Evolutionary conservation across 2,888 invertebrate species (phyloP), one percentile per base, ranked within the genome.

Genomic region (Dioctria rufipes): DNA sequence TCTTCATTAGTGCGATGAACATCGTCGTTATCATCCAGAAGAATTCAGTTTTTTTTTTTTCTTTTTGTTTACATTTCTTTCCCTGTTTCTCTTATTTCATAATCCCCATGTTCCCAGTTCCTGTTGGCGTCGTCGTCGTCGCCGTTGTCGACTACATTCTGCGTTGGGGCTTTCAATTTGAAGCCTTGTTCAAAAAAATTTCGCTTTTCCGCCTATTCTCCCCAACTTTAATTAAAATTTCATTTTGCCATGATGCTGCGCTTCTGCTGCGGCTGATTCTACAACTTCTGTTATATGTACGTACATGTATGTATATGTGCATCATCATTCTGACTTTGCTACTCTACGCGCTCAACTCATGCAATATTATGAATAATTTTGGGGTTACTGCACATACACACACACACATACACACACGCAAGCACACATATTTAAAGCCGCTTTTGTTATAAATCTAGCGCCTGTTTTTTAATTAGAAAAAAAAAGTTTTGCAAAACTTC

Each of bases 181-280:
- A 9, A 25, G 51, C 11, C 69, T 51, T 69, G 69, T 69, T 69
- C 25, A 69, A 25, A 25, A n/a, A 69, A 69, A 37, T 69, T 69
- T 69, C 69, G 51, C 49, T 69, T 69, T 69, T 69, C 69, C 69
- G 54, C 11, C 11, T 39, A 51, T 51, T 37, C 51, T 51, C 37
- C 40, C 9, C n/a, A 39, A 46, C 69, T 69, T 69, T 69, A 69
- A 69, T 69, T 69, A 69, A 69, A 69, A 69, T 69, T 69, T 69
- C 51, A 69, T 69, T 69, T 39, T 51, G 25, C 25, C 25, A 25
- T 25, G 25, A 25, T 37, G 51, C 40, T 5, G 43, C 9, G 39
- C 37, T 39, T 4, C 37, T n/a, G 49, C 3, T 67, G 67, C 51
- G 25, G 51, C 39, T 4, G 49, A 69, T 37, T 51, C 51, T 69